Conservation (phyloP, 2,113 vertebrate species). For the Albula goreensis region DNA sequence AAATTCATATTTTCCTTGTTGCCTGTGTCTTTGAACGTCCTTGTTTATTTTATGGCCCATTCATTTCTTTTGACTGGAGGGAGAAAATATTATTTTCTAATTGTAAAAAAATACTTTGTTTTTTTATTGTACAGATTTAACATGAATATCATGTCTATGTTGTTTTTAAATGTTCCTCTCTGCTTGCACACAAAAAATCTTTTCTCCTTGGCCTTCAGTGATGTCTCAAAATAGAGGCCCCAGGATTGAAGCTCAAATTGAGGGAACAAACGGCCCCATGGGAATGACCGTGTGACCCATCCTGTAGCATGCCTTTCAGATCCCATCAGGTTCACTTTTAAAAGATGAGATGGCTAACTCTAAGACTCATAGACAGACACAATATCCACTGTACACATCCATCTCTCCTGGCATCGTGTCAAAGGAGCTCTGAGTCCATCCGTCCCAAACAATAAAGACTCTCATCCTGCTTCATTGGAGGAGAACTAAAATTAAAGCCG, state of each 20-base stretch:
- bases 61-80: neutral
- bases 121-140: neutral
- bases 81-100: neutral
- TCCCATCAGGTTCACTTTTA: conserved; percentile 31
- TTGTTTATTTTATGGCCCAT: neutral
- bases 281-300: neutral
- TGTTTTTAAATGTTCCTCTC: too few relatives aligned
- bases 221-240: neutral
- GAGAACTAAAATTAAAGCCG: conserved; percentile 58
- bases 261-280: neutral
- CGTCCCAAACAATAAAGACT: conserved; percentile 58
- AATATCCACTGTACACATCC: conserved; percentile 48
- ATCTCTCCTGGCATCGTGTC: conserved; percentile 53
- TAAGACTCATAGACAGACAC: conserved; percentile 56
- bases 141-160: too few relatives aligned
- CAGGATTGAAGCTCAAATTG: neutral
- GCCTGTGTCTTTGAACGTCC: neutral
- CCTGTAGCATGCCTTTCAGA: neutral
- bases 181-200: too few relatives aligned
- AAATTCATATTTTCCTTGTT: neutral
- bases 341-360: conserved; percentile 54
- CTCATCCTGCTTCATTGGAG: conserved; percentile 57
- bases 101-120: too few relatives aligned
- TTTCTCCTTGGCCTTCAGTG: neutral
- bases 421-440: conserved; percentile 36